Percentiles rank a stretch among this genome's conserved stretches.
These are phyloP conservation scores for Pitangus sulphuratus DNA, from an alignment of 2,797 vertebrate species.

Conservation along the genomic window DNA sequence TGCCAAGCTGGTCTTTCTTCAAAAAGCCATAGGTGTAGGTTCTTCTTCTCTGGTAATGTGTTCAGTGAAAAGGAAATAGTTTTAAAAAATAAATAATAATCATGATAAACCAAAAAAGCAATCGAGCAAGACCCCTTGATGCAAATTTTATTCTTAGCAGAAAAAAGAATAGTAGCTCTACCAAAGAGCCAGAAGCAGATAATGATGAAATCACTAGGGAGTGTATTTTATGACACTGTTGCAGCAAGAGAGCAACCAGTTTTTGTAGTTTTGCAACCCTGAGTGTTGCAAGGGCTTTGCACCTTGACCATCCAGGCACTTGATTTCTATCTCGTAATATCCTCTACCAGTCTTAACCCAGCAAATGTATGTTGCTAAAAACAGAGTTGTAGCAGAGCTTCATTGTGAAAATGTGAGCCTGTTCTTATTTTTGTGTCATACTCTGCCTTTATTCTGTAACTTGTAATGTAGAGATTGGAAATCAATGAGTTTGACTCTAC, in stretches of 20 bases:
- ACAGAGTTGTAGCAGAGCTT: background rate
- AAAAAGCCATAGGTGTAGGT: background rate
- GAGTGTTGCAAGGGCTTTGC: background rate
- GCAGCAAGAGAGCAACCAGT: background rate
- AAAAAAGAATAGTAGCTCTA: background rate
- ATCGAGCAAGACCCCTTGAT: fast-evolving
- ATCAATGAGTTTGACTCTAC: background rate
- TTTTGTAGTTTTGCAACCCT: background rate
- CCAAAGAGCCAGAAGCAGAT: background rate
- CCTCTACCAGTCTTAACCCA: background rate
- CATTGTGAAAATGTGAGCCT: background rate
- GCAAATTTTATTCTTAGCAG: background rate
- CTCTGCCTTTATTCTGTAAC: background rate
- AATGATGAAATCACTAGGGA: background rate
- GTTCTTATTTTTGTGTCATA: background rate
- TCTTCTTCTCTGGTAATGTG: background rate
- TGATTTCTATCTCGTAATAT: background rate
- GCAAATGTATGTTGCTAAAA: background rate
- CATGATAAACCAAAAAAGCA: too few relatives aligned
- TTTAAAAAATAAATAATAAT: background rate
- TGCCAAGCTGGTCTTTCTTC: background rate
- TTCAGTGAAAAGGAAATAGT: background rate
- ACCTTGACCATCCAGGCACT: background rate
- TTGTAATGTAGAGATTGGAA: background rate
- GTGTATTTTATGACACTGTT: fast-evolving